Conservation (phyloP, 1,140 invertebrate genomes). For the Odontomachus brunneus region DNA sequence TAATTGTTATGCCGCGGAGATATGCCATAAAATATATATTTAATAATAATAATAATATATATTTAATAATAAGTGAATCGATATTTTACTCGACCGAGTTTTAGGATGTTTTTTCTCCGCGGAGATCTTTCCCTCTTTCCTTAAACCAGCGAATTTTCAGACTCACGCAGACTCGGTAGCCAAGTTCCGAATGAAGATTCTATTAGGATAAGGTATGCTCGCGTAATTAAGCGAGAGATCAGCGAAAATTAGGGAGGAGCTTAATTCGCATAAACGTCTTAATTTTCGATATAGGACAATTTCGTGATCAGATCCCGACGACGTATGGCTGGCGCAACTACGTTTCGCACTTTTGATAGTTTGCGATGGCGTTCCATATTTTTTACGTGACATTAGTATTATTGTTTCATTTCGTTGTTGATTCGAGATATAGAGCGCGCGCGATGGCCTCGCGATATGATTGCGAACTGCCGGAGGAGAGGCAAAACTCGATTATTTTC, state of each 20-base stretch:
- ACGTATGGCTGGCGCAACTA: neutral
- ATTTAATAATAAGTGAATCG: neutral
- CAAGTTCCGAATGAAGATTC: neutral
- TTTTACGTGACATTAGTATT: conserved; percentile 35
- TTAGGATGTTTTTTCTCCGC: neutral
- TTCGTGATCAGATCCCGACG: neutral
- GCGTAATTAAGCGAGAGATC: conserved; percentile 11
- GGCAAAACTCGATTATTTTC: conserved; percentile 53
- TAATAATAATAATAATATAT: no score
- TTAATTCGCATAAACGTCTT: neutral
- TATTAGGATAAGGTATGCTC: neutral
- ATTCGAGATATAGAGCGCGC: conserved; percentile 36
- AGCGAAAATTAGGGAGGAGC: conserved; percentile 6
- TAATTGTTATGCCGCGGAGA: neutral
- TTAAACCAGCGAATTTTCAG: neutral
- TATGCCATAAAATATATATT: no score
- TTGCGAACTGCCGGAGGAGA: conserved; percentile 36
- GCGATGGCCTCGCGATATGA: conserved; percentile 17
- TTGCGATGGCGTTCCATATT: no score
- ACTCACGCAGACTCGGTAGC: neutral
- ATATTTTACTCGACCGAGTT: neutral
- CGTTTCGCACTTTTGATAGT: neutral
- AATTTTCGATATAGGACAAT: neutral
- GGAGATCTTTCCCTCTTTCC: neutral
- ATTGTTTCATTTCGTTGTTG: conserved; percentile 58